phyloP scores from a whole-genome alignment of 2,113 vertebrate species.

The Ceyx margarethae region DNA sequence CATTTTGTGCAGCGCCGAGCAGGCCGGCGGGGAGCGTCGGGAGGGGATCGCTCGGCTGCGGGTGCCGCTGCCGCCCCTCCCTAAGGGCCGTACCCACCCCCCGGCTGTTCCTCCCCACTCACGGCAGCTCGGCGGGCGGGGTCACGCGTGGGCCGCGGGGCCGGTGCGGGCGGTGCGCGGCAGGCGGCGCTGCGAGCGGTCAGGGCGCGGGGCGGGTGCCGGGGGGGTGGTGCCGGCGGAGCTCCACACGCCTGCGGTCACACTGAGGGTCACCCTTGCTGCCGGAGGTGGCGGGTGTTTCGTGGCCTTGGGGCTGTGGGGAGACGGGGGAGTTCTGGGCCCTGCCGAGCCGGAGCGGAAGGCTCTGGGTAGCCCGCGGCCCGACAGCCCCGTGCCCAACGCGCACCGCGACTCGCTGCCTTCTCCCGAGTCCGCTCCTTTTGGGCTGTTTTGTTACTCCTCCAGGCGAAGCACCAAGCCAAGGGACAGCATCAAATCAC shows the following conservation, averaged over 20 bases:
- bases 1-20: background rate
- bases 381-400: accelerated
- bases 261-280: too few relatives aligned
- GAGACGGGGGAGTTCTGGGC: accelerated
- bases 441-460: background rate
- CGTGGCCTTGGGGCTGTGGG: accelerated
- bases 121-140: background rate
- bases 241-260: too few relatives aligned
- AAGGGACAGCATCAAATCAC: background rate
- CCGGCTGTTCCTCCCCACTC: background rate
- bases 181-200: background rate
- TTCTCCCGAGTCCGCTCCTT: accelerated
- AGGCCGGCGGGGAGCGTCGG: accelerated
- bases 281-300: accelerated
- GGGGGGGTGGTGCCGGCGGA: too few relatives aligned
- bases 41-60: too few relatives aligned
- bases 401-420: background rate
- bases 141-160: background rate
- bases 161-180: background rate
- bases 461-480: background rate
- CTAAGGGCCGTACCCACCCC: background rate
- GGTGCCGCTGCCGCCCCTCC: too few relatives aligned
- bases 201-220: too few relatives aligned
- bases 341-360: accelerated
- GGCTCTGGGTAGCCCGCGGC: accelerated